Evolutionary conservation across 2,113 vertebrate species (phyloP), one percentile per base, ranked within the genome.

Genomic region (Rhabdornis inornatus): DNA sequence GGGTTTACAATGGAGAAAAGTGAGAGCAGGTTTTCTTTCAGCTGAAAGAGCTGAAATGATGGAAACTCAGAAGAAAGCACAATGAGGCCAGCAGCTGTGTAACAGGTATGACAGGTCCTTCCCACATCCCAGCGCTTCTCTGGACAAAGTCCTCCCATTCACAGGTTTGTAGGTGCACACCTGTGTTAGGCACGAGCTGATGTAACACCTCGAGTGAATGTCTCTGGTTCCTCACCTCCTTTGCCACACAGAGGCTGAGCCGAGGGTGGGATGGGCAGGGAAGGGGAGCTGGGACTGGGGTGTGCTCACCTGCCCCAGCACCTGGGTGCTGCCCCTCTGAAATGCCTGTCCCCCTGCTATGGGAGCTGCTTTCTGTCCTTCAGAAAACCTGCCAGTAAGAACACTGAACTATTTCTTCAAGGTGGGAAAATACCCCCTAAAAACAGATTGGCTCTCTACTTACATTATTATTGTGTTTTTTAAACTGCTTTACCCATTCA

Each of bases 181-280:
- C 50, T 52, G 1, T 50, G 18, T 14, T 21, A 23, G 50, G 63
- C 16, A 55, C 5, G 31, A 59, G 30, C 17, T 47, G 78, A 45
- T 20, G 20, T 31, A 57, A 39, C 10, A 13, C 0, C 4, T 17
- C 1, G 1, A 49, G 56, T 19, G 15, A 21, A 30, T 8, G 28
- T n/a, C 57, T 53, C 10, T 0, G 1, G 47, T 24, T 72, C 49
- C 44, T 75, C 27, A 15, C 13, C 10, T 82, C n/a, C 53, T 47
- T 28, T 45, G 17, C 10, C 28, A 4, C 27, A 8, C 16, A 33
- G 69, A 0, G 4, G 47, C 47, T 7, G 44, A 64, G 24, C 40
- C 0, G 0, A 0, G 0, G 0, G 10, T 50, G 35, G 56, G 42
- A 66, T 0, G 3, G 70, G 37, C 0, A 0, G 35, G 35, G 28